These are phyloP conservation scores for Alces alces DNA, from an alignment of 2,113 vertebrate species.

Conservation along the genomic window DNA sequence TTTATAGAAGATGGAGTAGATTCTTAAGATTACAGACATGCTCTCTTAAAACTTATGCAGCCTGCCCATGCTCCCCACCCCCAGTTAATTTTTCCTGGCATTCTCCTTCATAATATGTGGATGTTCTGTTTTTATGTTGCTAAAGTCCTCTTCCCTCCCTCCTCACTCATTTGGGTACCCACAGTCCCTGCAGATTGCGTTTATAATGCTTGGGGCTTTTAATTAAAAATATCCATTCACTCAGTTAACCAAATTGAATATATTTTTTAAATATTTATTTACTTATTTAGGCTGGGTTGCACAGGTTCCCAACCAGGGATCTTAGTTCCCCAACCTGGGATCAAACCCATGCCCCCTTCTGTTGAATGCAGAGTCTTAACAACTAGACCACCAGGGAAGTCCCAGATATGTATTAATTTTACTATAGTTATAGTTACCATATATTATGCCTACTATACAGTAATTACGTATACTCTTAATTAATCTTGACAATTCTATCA, in stretches of 20 bases:
- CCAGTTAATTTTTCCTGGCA: not conserved
- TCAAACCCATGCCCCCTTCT: not conserved
- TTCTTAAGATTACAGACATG: not conserved
- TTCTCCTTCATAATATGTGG: not conserved
- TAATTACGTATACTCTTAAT: not conserved
- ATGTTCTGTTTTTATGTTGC: conserved; percentile 4
- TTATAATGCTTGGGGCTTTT: not conserved
- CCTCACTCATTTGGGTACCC: not conserved
- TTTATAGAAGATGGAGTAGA: not conserved
- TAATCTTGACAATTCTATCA: not conserved
- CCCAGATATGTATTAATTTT: not conserved
- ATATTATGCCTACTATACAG: not conserved
- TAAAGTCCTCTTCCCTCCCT: not conserved
- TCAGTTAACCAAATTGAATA: not conserved
- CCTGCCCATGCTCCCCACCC: not conserved
- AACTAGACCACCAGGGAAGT: not conserved
- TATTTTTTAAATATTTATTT: not conserved
- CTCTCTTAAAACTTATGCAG: not conserved
- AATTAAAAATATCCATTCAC: not conserved
- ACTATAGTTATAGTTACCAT: not conserved
- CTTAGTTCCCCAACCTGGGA: not conserved
- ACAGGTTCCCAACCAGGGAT: not conserved
- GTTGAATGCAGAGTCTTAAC: not conserved
- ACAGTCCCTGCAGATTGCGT: not conserved
- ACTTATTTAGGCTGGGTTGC: not conserved